Conservation (phyloP, 2,888 invertebrate genomes). For the Pristionchus fissidentatus region DNA sequence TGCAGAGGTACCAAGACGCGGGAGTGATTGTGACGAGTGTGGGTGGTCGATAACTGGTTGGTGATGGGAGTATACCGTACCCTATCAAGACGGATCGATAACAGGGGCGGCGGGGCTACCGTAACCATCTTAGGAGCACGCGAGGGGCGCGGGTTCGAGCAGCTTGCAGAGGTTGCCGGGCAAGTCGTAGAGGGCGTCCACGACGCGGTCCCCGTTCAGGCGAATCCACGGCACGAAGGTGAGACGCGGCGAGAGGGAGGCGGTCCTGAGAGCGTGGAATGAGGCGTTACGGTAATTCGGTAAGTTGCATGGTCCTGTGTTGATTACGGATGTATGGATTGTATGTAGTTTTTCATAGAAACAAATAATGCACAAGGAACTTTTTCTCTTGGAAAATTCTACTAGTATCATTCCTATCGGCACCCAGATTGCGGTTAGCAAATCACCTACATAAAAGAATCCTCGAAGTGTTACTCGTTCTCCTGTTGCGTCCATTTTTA, state of each 20-base stretch:
- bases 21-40: too few relatives aligned
- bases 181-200: conserved; percentile 72
- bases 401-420: not conserved
- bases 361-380: too few relatives aligned
- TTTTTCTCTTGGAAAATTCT: too few relatives aligned
- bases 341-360: too few relatives aligned
- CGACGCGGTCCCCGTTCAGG: conserved; percentile 68
- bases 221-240: conserved; percentile 75
- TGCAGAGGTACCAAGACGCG: not conserved
- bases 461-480: too few relatives aligned
- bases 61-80: too few relatives aligned
- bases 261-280: conserved; percentile 50
- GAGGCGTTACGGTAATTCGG: too few relatives aligned
- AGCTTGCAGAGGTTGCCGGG: conserved; percentile 72
- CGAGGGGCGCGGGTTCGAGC: conserved; percentile 60
- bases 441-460: not conserved
- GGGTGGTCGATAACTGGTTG: too few relatives aligned
- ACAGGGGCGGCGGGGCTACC: not conserved
- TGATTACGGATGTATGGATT: too few relatives aligned
- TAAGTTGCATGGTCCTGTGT: too few relatives aligned
- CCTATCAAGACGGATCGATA: not conserved
- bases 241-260: conserved; percentile 60
- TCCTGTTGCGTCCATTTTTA: not conserved
- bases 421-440: not conserved
- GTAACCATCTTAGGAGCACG: conserved; percentile 50